Conservation (phyloP, 2,888 invertebrate species). For the Ophraella communa region DNA sequence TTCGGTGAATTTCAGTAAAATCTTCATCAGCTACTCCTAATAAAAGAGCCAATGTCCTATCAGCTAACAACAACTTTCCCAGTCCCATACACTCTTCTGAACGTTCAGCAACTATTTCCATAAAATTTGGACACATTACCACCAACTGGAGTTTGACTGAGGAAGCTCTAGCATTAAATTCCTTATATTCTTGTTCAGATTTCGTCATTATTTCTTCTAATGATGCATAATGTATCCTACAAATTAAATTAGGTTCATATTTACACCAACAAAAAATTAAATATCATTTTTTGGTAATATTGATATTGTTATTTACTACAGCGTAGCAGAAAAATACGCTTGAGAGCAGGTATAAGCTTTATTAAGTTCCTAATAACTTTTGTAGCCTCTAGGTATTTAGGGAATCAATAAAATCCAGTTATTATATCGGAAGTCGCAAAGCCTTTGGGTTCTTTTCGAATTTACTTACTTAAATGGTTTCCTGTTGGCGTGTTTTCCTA, state of each 20-base stretch:
- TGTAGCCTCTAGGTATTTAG: not conserved
- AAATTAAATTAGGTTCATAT: not conserved
- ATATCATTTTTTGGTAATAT: not conserved
- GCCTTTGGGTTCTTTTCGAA: not conserved
- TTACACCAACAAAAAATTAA: not conserved
- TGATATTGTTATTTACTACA: no score
- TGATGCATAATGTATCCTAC: constrained; percentile 75
- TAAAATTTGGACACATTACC: constrained; percentile 78
- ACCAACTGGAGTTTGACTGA: constrained; percentile 80
- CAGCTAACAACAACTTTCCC: constrained; percentile 69
- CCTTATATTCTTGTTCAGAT: constrained; percentile 61
- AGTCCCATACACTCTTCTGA: constrained; percentile 63
- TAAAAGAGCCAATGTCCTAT: constrained; percentile 80
- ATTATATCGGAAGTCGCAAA: not conserved
- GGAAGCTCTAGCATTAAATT: constrained; percentile 65
- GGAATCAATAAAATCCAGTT: not conserved
- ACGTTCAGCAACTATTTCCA: constrained; percentile 67
- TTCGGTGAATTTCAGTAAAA: constrained; percentile 72
- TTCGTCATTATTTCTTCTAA: constrained; percentile 70
- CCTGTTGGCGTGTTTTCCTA: constrained; percentile 80
- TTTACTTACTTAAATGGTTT: constrained; percentile 75
- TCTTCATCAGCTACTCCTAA: constrained; percentile 79
- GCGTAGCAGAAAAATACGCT: no score
- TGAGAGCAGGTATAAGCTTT: no score
- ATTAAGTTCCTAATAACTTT: not conserved